A percentile compares a stretch with the other conserved stretches of the same genome.
These are phyloP conservation scores for Xestia xanthographa DNA, from an alignment of 2,888 invertebrate species.

Conservation along the genomic window DNA sequence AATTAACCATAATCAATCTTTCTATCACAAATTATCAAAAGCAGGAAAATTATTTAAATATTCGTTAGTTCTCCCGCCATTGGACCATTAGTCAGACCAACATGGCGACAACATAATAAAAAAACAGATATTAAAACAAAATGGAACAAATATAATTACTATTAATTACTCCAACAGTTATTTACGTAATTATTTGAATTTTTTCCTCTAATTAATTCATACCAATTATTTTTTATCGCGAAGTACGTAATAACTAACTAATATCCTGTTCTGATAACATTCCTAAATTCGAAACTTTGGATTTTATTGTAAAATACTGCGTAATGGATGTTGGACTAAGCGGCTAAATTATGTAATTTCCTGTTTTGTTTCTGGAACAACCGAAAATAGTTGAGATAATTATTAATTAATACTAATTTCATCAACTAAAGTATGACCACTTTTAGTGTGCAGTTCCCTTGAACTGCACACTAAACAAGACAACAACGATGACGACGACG, in stretches of 20 bases:
- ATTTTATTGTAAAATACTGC: conserved; percentile 51
- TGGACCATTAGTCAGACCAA: conserved; percentile 4
- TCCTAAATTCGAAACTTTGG: conserved; percentile 44
- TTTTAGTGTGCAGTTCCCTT: too few relatives aligned
- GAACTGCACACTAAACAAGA: too few relatives aligned
- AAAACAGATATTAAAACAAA: conserved; percentile 44
- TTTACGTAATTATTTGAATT: conserved; percentile 55
- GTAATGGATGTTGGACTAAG: not conserved
- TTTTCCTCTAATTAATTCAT: conserved; percentile 67
- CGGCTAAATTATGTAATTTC: conserved; percentile 21
- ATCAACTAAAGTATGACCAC: too few relatives aligned
- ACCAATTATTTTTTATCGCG: conserved; percentile 70
- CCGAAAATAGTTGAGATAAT: not conserved
- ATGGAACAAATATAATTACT: conserved; percentile 55
- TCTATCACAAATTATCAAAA: conserved; percentile 20
- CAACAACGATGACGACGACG: too few relatives aligned
- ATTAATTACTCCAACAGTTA: conserved; percentile 61
- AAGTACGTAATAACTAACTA: conserved; percentile 54
- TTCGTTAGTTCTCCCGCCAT: conserved; percentile 16
- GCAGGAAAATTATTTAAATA: conserved; percentile 36
- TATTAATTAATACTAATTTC: not conserved
- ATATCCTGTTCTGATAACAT: conserved; percentile 64
- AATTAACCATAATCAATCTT: conserved; percentile 17
- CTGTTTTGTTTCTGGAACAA: conserved; percentile 14
- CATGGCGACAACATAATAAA: conserved; percentile 33